Evolutionary conservation across 1,140 invertebrate genomes (phyloP).

Genomic region (Tachypleus tridentatus): DNA sequence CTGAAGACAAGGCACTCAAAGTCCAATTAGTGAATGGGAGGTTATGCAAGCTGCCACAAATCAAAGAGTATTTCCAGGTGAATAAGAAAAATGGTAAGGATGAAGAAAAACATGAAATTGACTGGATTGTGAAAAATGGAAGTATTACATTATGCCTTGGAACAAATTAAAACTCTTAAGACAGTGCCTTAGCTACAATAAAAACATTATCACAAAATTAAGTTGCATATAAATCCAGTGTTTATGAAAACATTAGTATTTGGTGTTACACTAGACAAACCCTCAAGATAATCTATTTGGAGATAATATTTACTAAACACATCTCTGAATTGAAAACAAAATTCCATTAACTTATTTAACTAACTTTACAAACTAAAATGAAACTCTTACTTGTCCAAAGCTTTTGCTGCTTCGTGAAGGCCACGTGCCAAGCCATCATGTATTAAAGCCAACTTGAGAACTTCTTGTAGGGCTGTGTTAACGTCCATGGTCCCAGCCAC

Average conservation of each 20-base stretch:
- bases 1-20: too few relatives aligned
- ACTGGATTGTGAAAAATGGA: too few relatives aligned
- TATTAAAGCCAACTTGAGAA: slow-evolving; percentile 87
- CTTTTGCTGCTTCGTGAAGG: slow-evolving; percentile 90
- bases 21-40: too few relatives aligned
- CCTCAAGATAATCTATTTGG: not conserved
- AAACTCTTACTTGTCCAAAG: slow-evolving; percentile 66
- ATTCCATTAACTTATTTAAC: not conserved
- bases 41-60: too few relatives aligned
- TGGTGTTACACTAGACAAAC: not conserved
- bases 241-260: not conserved
- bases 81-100: too few relatives aligned
- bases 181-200: too few relatives aligned
- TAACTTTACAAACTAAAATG: not conserved
- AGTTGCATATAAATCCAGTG: too few relatives aligned
- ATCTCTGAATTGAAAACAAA: slow-evolving; percentile 9
- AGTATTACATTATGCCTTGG: too few relatives aligned
- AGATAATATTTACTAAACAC: slow-evolving; percentile 1
- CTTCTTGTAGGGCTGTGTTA: slow-evolving; percentile 90
- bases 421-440: slow-evolving; percentile 91
- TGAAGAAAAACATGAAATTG: too few relatives aligned
- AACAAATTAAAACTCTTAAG: too few relatives aligned
- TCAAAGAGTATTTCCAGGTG: too few relatives aligned
- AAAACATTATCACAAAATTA: too few relatives aligned
- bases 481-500: slow-evolving; percentile 72